Conservation (phyloP, 2,113 vertebrate species). For the Halcyon senegalensis region DNA sequence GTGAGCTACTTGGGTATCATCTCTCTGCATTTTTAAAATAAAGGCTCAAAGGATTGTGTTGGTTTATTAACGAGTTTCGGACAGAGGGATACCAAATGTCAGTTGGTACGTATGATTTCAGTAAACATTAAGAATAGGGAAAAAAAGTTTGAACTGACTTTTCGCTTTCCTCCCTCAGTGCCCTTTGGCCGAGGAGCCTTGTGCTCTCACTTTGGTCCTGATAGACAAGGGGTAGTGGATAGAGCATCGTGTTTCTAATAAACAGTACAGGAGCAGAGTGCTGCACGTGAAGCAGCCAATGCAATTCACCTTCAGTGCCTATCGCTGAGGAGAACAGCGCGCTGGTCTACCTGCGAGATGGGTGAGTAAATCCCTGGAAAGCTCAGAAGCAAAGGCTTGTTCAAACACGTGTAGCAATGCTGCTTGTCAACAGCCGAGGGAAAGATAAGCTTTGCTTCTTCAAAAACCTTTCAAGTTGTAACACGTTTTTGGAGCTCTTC, state of each 20-base stretch:
- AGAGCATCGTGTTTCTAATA: not conserved
- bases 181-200: not conserved
- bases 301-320: not conserved
- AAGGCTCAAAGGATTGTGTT: not conserved
- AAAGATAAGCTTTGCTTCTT: not conserved
- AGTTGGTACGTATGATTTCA: not conserved
- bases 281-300: not conserved
- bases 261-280: not conserved
- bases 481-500: not conserved
- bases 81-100: too few species aligned
- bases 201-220: not conserved
- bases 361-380: not conserved
- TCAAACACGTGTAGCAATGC: not conserved
- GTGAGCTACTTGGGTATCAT: too few species aligned
- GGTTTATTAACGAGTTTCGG: not conserved
- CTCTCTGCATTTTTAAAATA: not conserved
- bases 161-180: not conserved
- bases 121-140: not conserved
- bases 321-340: not conserved
- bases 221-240: not conserved
- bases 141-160: not conserved
- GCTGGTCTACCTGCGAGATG: rapidly evolving
- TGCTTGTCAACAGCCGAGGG: not conserved
- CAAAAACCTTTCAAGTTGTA: not conserved
- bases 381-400: not conserved